phyloP scores from a whole-genome alignment of 2,797 vertebrate species.

The Macropodus opercularis region DNA sequence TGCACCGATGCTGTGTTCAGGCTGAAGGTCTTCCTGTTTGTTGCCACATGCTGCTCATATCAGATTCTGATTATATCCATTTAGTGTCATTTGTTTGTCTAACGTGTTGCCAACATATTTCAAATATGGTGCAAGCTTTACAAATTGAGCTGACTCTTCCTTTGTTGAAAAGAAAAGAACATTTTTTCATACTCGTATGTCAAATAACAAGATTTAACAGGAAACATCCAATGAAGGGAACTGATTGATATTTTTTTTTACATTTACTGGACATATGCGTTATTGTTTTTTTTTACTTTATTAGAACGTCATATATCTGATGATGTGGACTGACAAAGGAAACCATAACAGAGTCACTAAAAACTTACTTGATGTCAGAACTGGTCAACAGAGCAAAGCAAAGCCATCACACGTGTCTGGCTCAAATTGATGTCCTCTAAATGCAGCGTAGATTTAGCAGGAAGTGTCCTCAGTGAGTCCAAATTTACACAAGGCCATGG shows the following conservation, averaged over 20 bases:
- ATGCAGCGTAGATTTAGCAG: neutral
- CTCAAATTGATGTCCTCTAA: neutral
- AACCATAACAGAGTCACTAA: neutral
- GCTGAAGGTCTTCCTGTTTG: constrained; percentile 14
- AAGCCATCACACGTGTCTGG: neutral
- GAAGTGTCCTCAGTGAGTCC: neutral
- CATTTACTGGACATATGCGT: too few relatives aligned
- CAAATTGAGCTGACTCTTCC: constrained; percentile 18
- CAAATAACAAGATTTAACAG: too few relatives aligned
- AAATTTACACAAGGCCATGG: neutral
- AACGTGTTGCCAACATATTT: constrained; percentile 10
- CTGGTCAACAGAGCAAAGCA: neutral
- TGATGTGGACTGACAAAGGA: neutral
- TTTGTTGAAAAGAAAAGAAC: too few relatives aligned
- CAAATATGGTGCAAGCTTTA: neutral
- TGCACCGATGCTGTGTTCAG: neutral
- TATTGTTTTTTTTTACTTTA: too few relatives aligned
- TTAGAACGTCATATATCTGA: too few relatives aligned
- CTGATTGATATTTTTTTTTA: too few relatives aligned
- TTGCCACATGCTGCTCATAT: constrained; percentile 29
- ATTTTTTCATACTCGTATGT: too few relatives aligned
- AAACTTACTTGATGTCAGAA: neutral
- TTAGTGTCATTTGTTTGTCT: constrained; percentile 20
- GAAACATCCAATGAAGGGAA: too few relatives aligned
- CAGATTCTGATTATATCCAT: constrained; percentile 41